Evolutionary conservation across 2,888 invertebrate genomes (phyloP).

Genomic region (Muscina levida): DNA sequence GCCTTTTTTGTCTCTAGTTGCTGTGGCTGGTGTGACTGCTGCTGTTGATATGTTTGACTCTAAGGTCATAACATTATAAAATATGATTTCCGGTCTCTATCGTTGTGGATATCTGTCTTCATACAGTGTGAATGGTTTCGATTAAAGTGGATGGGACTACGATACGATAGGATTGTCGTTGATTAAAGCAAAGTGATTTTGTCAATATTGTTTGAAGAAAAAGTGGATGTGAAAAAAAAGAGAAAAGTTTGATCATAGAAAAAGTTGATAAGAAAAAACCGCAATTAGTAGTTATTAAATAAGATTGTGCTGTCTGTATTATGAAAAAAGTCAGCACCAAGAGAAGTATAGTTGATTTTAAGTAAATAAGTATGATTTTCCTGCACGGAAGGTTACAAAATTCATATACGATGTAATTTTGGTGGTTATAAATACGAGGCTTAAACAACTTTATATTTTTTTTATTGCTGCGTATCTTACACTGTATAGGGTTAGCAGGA

Average conservation of each 20-base stretch:
- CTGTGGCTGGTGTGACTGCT: slow-evolving; percentile 29
- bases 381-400: too few relatives aligned
- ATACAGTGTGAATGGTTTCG: slow-evolving; percentile 17
- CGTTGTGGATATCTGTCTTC: slow-evolving; percentile 4
- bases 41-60: slow-evolving; percentile 40
- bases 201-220: slow-evolving; percentile 20
- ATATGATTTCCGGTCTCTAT: slow-evolving; percentile 24
- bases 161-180: slow-evolving; percentile 16
- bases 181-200: slow-evolving; percentile 35
- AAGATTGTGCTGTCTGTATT: too few relatives aligned
- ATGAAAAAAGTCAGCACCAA: too few relatives aligned
- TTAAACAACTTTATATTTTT: too few relatives aligned
- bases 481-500: too few relatives aligned
- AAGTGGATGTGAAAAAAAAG: neutral
- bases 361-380: too few relatives aligned
- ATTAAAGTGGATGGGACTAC: slow-evolving; percentile 6
- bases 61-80: slow-evolving; percentile 42
- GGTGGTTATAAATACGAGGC: too few relatives aligned
- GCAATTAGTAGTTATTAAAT: slow-evolving; percentile 21
- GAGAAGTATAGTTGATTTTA: too few relatives aligned
- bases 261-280: slow-evolving; percentile 11
- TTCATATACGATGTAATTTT: too few relatives aligned
- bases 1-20: neutral
- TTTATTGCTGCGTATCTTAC: too few relatives aligned
- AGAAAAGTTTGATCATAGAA: neutral